Percentiles rank a stretch among this genome's conserved stretches.
These are phyloP conservation scores for Agelas oroides DNA, from an alignment of 37 sponge, comb jelly and placozoan species.

Conservation along the genomic window DNA sequence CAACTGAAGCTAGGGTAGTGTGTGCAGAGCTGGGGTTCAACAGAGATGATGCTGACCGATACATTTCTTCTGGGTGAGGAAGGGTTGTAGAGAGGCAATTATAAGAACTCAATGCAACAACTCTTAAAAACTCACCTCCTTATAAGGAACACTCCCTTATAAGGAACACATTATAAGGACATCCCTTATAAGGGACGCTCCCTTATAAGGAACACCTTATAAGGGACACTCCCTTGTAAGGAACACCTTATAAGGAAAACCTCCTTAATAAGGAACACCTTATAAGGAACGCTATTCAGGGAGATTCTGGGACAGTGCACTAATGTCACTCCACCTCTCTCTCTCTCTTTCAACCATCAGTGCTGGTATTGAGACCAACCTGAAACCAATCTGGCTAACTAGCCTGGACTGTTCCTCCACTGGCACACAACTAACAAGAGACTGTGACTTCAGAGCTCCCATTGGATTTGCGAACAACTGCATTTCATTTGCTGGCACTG, in stretches of 20 bases:
- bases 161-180: not conserved
- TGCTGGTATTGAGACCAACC: conserved; percentile 14
- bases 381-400: conserved; percentile 41
- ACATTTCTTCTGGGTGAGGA: not conserved
- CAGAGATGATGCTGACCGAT: not conserved
- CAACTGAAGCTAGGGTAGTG: not conserved
- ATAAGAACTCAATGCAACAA: too few species aligned
- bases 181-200: not conserved
- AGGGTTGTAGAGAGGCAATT: not conserved
- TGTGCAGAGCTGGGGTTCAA: conserved; percentile 29
- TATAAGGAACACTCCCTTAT: too few species aligned
- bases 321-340: too few species aligned
- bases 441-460: too few species aligned
- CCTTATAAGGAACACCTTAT: too few species aligned
- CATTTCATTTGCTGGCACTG: not conserved
- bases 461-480: conserved; percentile 15
- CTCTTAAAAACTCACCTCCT: too few species aligned
- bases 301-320: too few species aligned
- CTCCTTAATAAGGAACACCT: too few species aligned
- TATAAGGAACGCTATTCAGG: too few species aligned
- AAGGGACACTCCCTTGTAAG: too few species aligned
- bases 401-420: not conserved
- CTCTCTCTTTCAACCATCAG: not conserved
- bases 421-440: not conserved
- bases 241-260: too few species aligned